Evolutionary conservation across 1,140 invertebrate genomes (phyloP).

Genomic region (Drosophila albomicans): DNA sequence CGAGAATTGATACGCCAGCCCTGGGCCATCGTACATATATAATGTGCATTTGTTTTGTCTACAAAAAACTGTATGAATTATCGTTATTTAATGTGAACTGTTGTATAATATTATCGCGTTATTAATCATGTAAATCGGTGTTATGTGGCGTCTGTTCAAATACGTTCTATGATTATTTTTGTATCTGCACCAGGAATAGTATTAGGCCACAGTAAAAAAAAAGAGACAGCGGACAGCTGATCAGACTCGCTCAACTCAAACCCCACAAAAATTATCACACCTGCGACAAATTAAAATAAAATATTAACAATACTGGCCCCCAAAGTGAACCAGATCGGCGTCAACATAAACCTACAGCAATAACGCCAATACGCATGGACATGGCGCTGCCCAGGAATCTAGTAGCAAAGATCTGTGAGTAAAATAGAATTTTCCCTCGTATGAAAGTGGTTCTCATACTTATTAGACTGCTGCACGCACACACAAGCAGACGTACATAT

Average conservation of each 20-base stretch:
- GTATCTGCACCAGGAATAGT: conserved; percentile 28
- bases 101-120: conserved; percentile 33
- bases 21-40: conserved; percentile 54
- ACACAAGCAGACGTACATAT: not conserved
- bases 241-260: conserved; percentile 42
- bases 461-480: conserved; percentile 8
- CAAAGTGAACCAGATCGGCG: conserved; percentile 3
- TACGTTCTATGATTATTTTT: conserved; percentile 35
- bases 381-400: conserved; percentile 75
- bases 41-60: conserved; percentile 78
- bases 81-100: conserved; percentile 39
- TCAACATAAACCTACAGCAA: conserved; percentile 25
- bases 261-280: conserved; percentile 59
- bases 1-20: conserved; percentile 42
- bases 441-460: conserved; percentile 57
- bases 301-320: conserved; percentile 48
- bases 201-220: conserved; percentile 11
- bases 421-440: conserved; percentile 51
- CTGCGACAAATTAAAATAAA: conserved; percentile 68
- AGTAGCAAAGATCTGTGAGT: conserved; percentile 76
- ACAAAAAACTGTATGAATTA: conserved; percentile 49
- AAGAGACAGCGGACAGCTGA: conserved; percentile 66
- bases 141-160: conserved; percentile 18
- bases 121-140: conserved; percentile 47
- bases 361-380: conserved; percentile 56